Base-by-base conservation (phyloP, 2,888 invertebrate species). In the Siphlonurus alternatus region DNA sequence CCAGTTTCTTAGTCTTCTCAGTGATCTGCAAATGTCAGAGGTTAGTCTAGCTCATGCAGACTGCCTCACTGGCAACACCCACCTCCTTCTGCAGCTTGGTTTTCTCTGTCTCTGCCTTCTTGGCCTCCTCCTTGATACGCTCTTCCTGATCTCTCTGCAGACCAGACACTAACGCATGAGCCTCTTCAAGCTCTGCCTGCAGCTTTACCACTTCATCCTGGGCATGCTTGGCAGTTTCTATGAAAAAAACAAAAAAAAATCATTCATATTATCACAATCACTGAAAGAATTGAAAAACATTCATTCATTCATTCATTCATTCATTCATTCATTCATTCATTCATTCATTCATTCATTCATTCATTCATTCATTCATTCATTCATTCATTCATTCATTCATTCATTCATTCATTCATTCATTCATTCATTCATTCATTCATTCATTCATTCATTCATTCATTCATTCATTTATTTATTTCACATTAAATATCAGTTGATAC, bases 1-100 rank as follows among this genome's bases (percentile, higher is more conserved):
- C 73, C 61, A 84, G 75, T 71, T 85, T 86, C 67, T 81, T 81
- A 54, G 80, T 75, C 71, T 84, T 83, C 69, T 83, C 83, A 67
- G 81, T 81, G 63, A 82, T 77, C 85, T 86, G 67, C 56, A 38
- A 18, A n/a, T n/a, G n/a, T n/a, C n/a, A n/a, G n/a, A n/a, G n/a
- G n/a, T n/a, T n/a, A n/a, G n/a, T n/a, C n/a, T n/a, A n/a, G n/a
- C n/a, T n/a, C n/a, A n/a, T n/a, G n/a, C n/a, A n/a, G n/a, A n/a
- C n/a, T n/a, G n/a, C n/a, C n/a, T n/a, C n/a, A n/a, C n/a, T n/a
- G n/a, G n/a, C n/a, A n/a, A n/a, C n/a, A 65, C 65, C 71, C 73
- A 83, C 82, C 76, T 84, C 83, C 75, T 80, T 82, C 23, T 80
- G 76, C 69, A 83, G 74, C 74, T 81, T 83, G 67, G 74, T 78